Conservation (phyloP, 2,888 invertebrate species). For the Mantis religiosa region DNA sequence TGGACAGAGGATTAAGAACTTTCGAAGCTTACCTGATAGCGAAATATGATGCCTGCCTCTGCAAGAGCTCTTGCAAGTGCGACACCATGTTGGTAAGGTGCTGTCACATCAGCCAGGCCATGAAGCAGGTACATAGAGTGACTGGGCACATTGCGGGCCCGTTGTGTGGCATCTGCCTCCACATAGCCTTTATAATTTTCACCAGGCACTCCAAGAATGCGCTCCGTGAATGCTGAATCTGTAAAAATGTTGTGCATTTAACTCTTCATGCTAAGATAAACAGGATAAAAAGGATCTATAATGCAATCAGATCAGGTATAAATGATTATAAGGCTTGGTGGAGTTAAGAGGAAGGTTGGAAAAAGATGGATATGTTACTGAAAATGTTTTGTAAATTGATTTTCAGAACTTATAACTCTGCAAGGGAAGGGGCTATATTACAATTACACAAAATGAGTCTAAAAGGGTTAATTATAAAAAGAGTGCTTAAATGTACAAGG, state of each 20-base stretch:
- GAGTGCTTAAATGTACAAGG: no score
- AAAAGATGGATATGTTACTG: no score
- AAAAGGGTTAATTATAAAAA: no score
- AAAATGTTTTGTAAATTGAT: no score
- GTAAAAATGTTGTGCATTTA: slow-evolving; percentile 29
- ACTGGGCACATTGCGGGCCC: slow-evolving; percentile 82
- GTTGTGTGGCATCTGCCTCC: slow-evolving; percentile 85
- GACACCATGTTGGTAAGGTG: slow-evolving; percentile 90
- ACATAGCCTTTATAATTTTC: slow-evolving; percentile 89
- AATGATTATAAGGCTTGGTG: no score
- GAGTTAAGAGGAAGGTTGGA: no score
- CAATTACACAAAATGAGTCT: no score
- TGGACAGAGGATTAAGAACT: background rate
- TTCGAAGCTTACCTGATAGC: slow-evolving; percentile 76
- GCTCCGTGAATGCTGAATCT: slow-evolving; percentile 96
- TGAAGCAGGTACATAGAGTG: slow-evolving; percentile 87
- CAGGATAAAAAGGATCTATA: no score
- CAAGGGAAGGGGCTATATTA: no score
- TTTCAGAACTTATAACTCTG: no score
- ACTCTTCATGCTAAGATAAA: no score
- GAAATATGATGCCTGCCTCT: slow-evolving; percentile 82
- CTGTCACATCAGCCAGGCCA: slow-evolving; percentile 87
- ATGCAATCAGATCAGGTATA: no score
- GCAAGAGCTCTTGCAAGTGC: slow-evolving; percentile 84
- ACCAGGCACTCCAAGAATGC: slow-evolving; percentile 81